Conservation (phyloP, 2,888 invertebrate genomes). For the Lasioglossum oenotherae region DNA sequence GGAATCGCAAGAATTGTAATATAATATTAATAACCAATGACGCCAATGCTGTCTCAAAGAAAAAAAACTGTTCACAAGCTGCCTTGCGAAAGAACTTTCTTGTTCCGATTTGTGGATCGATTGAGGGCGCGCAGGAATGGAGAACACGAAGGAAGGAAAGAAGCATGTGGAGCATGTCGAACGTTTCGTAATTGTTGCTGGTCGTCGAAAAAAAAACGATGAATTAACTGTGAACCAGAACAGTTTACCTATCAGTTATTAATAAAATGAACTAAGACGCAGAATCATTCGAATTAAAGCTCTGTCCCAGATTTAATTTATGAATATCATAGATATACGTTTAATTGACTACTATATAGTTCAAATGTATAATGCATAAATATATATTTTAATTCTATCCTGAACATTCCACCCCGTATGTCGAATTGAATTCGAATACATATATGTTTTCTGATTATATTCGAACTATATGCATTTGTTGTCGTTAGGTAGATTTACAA, state of each 20-base stretch:
- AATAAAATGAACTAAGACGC: constrained; percentile 71
- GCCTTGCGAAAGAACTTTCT: constrained; percentile 71
- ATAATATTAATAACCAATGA: constrained; percentile 63
- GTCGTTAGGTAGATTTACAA: constrained; percentile 25
- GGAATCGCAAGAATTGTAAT: constrained; percentile 68
- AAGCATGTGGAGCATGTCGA: constrained; percentile 55
- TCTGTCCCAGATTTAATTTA: constrained; percentile 45
- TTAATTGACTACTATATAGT: constrained; percentile 26
- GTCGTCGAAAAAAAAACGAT: constrained; percentile 41
- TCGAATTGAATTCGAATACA: constrained; percentile 17
- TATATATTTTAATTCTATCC: constrained; percentile 46
- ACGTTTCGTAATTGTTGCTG: constrained; percentile 59
- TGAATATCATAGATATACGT: constrained; percentile 28
- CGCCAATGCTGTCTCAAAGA: constrained; percentile 63
- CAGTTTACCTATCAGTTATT: constrained; percentile 74
- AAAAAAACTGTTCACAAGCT: constrained; percentile 73
- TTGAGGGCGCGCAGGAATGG: constrained; percentile 26
- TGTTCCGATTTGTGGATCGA: constrained; percentile 55
- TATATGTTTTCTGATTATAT: neutral
- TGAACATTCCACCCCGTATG: constrained; percentile 22
- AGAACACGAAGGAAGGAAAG: constrained; percentile 18
- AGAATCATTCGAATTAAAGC: constrained; percentile 40
- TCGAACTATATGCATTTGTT: neutral
- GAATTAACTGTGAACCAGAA: constrained; percentile 61
- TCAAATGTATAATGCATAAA: constrained; percentile 48